Percentiles rank a stretch among this genome's conserved stretches.
Conservation (phyloP, 1,140 invertebrate species). For the Pseudomyrmex dendroicus region DNA sequence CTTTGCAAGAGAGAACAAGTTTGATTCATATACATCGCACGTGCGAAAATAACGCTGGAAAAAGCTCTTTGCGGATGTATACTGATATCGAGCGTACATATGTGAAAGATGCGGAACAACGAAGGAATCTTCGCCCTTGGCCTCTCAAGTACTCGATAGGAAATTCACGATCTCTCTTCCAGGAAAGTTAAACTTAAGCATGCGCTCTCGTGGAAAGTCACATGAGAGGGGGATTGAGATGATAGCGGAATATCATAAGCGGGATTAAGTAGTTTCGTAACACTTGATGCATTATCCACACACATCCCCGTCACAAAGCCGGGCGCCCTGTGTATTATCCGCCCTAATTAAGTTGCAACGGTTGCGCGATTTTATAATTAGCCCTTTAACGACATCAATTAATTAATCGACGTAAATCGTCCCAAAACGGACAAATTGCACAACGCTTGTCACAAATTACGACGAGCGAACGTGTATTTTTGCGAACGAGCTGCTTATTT, state of each 20-base stretch:
- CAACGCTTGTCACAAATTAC: background rate
- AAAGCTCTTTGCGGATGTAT: background rate
- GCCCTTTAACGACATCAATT: conserved; percentile 16
- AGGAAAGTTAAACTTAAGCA: conserved; percentile 53
- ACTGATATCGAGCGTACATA: conserved; percentile 7
- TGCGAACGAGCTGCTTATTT: background rate
- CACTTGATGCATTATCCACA: background rate
- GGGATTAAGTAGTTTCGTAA: background rate
- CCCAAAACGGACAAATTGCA: background rate
- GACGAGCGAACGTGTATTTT: background rate
- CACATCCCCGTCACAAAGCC: background rate
- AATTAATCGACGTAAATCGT: conserved; percentile 27
- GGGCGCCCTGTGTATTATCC: background rate
- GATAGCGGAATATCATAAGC: background rate
- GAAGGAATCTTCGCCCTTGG: conserved; percentile 68
- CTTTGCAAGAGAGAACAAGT: background rate
- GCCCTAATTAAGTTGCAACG: conserved; percentile 2
- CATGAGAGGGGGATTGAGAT: background rate
- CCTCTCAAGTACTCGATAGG: conserved; percentile 60
- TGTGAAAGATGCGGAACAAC: conserved; percentile 66
- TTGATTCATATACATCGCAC: background rate
- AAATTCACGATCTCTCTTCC: conserved; percentile 36
- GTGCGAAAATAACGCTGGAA: background rate
- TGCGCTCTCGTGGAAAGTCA: conserved; percentile 17
- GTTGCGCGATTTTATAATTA: background rate